Percentiles rank a stretch among this genome's conserved stretches.
Conservation (phyloP, 2,888 invertebrate genomes). For the Podotricha telesiphe region DNA sequence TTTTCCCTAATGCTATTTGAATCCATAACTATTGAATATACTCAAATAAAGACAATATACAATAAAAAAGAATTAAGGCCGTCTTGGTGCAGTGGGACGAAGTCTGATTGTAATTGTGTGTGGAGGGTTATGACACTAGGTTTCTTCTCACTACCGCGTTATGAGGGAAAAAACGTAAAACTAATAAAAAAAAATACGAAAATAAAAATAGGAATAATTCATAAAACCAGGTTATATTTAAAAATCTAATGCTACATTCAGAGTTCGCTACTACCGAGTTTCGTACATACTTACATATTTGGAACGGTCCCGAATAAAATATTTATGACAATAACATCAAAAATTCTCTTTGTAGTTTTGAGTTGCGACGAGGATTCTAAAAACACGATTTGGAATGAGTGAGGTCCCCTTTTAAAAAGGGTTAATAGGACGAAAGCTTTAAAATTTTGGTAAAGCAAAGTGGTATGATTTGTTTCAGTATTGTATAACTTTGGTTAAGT, state of each 20-base stretch:
- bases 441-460: constrained; percentile 12
- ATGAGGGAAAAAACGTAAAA: too few species aligned
- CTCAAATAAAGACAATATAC: too few species aligned
- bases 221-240: background rate
- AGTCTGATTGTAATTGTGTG: too few species aligned
- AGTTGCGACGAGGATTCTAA: constrained; percentile 24
- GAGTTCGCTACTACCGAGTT: constrained; percentile 27
- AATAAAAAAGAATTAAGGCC: too few species aligned
- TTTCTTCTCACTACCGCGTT: too few species aligned
- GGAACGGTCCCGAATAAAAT: constrained; percentile 35
- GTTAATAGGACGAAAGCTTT: constrained; percentile 35
- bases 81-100: too few species aligned
- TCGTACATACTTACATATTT: constrained; percentile 40
- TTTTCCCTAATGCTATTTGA: too few species aligned
- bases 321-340: constrained; percentile 43
- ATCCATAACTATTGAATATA: too few species aligned
- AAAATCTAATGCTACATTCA: constrained; percentile 2
- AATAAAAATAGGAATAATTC: too few species aligned
- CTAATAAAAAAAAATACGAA: too few species aligned
- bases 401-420: constrained; percentile 33
- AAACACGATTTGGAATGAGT: constrained; percentile 30
- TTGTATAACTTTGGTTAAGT: constrained; percentile 2
- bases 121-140: too few species aligned
- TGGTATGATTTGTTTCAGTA: background rate
- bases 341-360: constrained; percentile 41